Conservation (phyloP, 2,888 invertebrate species). For the Coecobrya sp. region DNA sequence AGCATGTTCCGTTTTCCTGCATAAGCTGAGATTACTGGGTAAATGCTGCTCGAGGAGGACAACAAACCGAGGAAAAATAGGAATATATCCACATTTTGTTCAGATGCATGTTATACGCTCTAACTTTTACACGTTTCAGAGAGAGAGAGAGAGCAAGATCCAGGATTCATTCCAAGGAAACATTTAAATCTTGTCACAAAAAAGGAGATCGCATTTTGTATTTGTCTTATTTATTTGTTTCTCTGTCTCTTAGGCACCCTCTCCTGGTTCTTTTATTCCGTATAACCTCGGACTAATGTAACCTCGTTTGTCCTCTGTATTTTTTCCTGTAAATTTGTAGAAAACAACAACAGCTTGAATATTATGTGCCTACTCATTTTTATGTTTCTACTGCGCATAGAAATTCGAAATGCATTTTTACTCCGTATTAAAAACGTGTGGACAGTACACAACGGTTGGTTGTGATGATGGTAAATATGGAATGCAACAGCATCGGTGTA, state of each 20-base stretch:
- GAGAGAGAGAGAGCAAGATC: background rate
- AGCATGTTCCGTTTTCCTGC: background rate
- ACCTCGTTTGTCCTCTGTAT: background rate
- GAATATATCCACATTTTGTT: conserved; percentile 33
- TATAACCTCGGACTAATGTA: conserved; percentile 36
- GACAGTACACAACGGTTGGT: background rate
- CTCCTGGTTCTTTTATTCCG: background rate
- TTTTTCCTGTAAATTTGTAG: no score
- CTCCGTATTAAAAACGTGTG: background rate
- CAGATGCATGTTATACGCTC: background rate
- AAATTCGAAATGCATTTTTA: background rate
- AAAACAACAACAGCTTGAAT: background rate
- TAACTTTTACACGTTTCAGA: background rate
- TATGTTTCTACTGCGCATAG: background rate
- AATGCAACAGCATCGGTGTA: background rate
- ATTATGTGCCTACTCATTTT: background rate
- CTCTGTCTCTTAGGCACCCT: conserved; percentile 42
- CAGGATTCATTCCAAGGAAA: conserved; percentile 67
- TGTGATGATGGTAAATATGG: background rate
- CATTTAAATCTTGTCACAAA: conserved; percentile 73
- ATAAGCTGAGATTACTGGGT: conserved; percentile 66
- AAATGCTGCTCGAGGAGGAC: conserved; percentile 14
- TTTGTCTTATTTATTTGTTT: conserved; percentile 72
- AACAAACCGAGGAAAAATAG: background rate
- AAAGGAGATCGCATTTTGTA: conserved; percentile 58